phyloP scores from a whole-genome alignment of 2,797 vertebrate species.

The Pterois miles region DNA sequence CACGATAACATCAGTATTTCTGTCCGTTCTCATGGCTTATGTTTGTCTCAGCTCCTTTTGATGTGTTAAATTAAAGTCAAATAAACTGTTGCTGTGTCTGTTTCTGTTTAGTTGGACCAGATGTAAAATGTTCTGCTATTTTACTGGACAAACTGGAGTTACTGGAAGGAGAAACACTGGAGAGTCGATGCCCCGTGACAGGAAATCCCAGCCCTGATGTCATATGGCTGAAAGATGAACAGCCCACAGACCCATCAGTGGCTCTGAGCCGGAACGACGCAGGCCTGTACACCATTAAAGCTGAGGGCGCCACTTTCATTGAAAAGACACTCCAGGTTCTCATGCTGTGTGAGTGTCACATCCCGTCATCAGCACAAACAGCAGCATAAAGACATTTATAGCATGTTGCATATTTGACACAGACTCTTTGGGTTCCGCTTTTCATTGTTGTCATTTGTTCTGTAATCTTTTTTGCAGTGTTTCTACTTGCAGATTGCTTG shows the following conservation, averaged over 20 bases:
- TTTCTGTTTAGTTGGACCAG: constrained; percentile 63
- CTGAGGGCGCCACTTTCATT: fast-evolving
- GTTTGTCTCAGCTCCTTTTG: background rate
- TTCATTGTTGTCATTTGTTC: background rate
- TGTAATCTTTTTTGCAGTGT: background rate
- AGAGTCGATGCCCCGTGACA: constrained; percentile 25
- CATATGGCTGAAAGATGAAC: constrained; percentile 46
- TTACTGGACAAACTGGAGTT: background rate
- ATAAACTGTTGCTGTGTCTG: background rate
- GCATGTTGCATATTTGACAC: background rate
- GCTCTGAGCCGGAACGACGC: constrained; percentile 35
- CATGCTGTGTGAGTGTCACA: constrained; percentile 69
- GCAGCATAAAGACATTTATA: background rate
- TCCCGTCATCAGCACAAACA: background rate
- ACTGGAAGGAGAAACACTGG: constrained; percentile 55
- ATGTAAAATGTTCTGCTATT: constrained; percentile 13
- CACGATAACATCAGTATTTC: background rate
- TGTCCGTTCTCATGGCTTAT: background rate
- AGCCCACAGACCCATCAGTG: fast-evolving
- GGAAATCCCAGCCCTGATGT: constrained; percentile 49
- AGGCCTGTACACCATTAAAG: constrained; percentile 36
- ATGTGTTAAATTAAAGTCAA: background rate
- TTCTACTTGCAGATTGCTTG: background rate
- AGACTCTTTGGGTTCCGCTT: background rate
- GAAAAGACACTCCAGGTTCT: fast-evolving